phyloP scores from a whole-genome alignment of 2,888 invertebrate species.

The Tiliacea aurago region DNA sequence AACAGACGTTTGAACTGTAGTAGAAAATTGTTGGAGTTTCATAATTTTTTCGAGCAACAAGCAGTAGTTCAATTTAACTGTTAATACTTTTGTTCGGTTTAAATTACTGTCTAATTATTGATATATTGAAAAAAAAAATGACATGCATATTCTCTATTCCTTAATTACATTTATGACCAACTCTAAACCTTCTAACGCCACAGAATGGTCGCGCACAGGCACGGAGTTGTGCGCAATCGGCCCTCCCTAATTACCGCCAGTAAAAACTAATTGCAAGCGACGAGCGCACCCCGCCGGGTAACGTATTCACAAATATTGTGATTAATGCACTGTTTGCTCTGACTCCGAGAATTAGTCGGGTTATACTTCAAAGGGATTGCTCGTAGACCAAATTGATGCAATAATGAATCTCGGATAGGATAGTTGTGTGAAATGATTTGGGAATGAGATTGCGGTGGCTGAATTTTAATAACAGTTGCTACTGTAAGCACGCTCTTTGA shows the following conservation, averaged over 20 bases:
- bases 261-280: constrained; percentile 87
- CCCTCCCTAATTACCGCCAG: constrained; percentile 85
- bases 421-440: constrained; percentile 7
- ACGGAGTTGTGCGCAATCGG: constrained; percentile 82
- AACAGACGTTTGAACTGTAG: no score
- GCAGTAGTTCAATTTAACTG: no score
- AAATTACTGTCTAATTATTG: no score
- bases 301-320: constrained; percentile 68
- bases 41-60: no score
- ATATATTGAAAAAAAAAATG: no score
- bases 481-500: background rate
- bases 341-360: constrained; percentile 56
- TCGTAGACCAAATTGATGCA: constrained; percentile 28
- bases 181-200: constrained; percentile 69
- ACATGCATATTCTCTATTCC: no score
- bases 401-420: constrained; percentile 23
- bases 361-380: constrained; percentile 41
- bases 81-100: no score
- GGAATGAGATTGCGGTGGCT: background rate
- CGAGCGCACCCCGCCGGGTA: constrained; percentile 63
- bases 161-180: constrained; percentile 34
- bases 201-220: constrained; percentile 66
- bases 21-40: no score
- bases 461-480: background rate
- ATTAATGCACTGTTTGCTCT: constrained; percentile 66